Evolutionary conservation across 2,113 vertebrate genomes (phyloP).

Genomic region (Chloebia gouldiae): DNA sequence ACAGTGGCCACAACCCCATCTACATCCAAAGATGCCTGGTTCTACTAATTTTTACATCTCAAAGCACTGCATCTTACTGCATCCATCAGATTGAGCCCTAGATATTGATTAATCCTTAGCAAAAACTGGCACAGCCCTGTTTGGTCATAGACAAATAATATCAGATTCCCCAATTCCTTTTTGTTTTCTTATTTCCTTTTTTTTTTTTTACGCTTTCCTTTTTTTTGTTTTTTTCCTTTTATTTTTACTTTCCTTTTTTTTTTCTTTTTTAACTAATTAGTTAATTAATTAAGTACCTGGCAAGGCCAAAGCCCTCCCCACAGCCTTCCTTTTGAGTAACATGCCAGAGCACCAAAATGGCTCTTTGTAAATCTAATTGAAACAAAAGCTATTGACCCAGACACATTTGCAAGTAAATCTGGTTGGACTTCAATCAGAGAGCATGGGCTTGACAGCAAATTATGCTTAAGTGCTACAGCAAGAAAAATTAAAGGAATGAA

Average conservation of each 20-base stretch:
- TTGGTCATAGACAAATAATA: background rate
- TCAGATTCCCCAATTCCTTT: background rate
- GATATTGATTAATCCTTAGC: constrained; percentile 22
- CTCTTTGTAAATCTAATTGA: constrained; percentile 70
- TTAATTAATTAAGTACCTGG: constrained; percentile 38
- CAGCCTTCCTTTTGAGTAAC: constrained; percentile 4
- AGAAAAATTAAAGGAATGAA: constrained; percentile 74
- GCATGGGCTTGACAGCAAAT: constrained; percentile 65
- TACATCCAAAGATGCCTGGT: background rate
- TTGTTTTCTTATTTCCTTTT: background rate
- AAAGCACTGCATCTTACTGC: background rate
- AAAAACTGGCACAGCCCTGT: background rate
- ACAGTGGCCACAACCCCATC: background rate
- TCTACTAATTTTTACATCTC: background rate
- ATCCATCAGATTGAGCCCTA: background rate
- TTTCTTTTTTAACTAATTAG: background rate
- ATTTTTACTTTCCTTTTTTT: background rate
- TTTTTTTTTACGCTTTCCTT: background rate
- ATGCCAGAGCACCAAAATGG: constrained; percentile 56
- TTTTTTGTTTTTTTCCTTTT: background rate
- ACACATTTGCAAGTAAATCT: constrained; percentile 71
- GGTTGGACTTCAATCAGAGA: constrained; percentile 47
- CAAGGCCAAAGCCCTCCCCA: background rate
- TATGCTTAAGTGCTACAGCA: constrained; percentile 34
- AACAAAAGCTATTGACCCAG: constrained; percentile 69